phyloP scores from a whole-genome alignment of 2,113 vertebrate species.

The Canis aureus region DNA sequence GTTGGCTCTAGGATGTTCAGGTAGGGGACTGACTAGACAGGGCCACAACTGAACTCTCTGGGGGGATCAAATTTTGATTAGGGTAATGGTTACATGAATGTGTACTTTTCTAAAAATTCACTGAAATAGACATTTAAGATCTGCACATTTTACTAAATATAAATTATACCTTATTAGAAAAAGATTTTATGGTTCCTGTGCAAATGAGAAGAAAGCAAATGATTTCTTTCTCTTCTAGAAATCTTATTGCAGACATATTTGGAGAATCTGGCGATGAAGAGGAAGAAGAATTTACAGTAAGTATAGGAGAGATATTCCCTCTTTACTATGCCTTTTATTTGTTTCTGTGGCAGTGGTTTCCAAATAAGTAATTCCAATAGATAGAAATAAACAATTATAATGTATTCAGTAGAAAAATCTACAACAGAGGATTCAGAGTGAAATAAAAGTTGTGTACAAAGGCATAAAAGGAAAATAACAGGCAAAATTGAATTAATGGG shows the following conservation, averaged over 20 bases:
- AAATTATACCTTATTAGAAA: conserved; percentile 27
- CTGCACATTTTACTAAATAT: neutral
- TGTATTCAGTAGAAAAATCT: neutral
- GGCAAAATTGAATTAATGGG: neutral
- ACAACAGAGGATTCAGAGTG: neutral
- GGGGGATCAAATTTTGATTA: neutral
- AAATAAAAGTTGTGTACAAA: neutral
- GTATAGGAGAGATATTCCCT: conserved; percentile 64
- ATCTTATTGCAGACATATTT: conserved; percentile 99
- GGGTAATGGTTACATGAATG: neutral
- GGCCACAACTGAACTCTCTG: neutral
- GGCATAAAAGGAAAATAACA: neutral
- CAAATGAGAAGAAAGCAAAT: conserved; percentile 45
- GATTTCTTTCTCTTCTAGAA: conserved; percentile 87
- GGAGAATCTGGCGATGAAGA: conserved; percentile 99
- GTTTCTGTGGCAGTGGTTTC: conserved; percentile 6
- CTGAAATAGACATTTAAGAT: neutral
- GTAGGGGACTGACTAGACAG: neutral
- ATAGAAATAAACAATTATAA: neutral
- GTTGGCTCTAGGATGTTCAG: neutral
- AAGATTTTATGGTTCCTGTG: neutral
- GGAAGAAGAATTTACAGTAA: conserved; percentile 98
- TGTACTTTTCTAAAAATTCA: neutral
- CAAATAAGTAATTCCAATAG: neutral
- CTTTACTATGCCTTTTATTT: neutral